Evolutionary conservation across 2,113 vertebrate species (phyloP).

Genomic region (Onychostruthus taczanowskii): DNA sequence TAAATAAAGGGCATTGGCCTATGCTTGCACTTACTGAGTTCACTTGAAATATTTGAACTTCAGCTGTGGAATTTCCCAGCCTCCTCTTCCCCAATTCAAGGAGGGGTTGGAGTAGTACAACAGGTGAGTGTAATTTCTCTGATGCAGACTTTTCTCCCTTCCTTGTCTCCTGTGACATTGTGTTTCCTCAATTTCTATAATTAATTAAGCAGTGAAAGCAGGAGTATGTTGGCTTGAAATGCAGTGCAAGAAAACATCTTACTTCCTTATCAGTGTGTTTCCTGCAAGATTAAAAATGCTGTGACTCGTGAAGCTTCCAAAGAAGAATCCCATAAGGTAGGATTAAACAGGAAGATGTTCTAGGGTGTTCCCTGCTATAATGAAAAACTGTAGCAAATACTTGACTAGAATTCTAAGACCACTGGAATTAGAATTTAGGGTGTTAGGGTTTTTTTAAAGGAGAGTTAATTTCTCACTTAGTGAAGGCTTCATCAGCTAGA

Average conservation of each 20-base stretch:
- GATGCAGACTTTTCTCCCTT: neutral
- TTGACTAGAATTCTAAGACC: neutral
- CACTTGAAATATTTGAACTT: neutral
- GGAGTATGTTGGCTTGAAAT: neutral
- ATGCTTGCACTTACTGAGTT: neutral
- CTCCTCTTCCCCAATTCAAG: neutral
- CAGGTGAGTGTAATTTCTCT: neutral
- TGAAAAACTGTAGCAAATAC: neutral
- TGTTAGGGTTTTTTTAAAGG: neutral
- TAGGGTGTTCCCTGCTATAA: neutral
- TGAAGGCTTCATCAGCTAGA: neutral
- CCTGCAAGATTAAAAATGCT: neutral
- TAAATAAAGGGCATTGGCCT: neutral
- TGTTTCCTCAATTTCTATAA: neutral
- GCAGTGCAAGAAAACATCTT: neutral
- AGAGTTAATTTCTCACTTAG: neutral
- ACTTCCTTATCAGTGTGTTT: neutral
- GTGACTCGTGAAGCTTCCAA: neutral
- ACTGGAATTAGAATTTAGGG: neutral
- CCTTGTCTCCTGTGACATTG: rapidly evolving
- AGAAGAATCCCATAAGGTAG: neutral
- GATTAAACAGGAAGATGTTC: neutral
- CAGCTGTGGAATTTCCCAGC: neutral
- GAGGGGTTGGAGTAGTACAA: neutral
- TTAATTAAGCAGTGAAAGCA: neutral